Conservation (phyloP, 2,113 vertebrate genomes). For the Lichenostomus cassidix region DNA sequence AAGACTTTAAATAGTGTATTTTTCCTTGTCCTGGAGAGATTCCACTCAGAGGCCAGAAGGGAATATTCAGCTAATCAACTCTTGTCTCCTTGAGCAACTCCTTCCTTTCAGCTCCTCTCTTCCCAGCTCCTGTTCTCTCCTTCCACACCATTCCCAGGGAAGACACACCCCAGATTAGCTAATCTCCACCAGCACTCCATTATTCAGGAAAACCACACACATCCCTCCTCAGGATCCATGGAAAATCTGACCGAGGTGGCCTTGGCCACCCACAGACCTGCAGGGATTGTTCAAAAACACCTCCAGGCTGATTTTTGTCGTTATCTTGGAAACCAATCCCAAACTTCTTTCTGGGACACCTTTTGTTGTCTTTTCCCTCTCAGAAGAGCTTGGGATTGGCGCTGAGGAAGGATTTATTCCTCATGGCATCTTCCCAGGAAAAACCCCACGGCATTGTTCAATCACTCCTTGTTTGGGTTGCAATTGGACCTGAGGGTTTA, state of each 20-base stretch:
- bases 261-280: neutral
- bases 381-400: neutral
- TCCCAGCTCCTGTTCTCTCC: fast-evolving
- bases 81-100: neutral
- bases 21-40: neutral
- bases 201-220: neutral
- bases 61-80: neutral
- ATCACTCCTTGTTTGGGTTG: neutral
- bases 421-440: neutral
- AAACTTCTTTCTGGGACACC: neutral
- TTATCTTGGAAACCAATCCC: neutral
- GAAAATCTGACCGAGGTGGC: conserved; percentile 10
- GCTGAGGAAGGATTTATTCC: neutral
- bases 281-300: neutral
- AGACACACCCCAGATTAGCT: conserved; percentile 4
- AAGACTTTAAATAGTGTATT: neutral
- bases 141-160: neutral
- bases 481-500: neutral
- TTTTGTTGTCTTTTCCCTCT: neutral
- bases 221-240: neutral
- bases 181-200: neutral
- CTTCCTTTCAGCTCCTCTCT: neutral
- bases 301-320: neutral
- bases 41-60: neutral
- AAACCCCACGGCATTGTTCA: neutral